Evolutionary conservation across 2,888 invertebrate species (phyloP).

Genomic region (Dicyrtomina minuta): DNA sequence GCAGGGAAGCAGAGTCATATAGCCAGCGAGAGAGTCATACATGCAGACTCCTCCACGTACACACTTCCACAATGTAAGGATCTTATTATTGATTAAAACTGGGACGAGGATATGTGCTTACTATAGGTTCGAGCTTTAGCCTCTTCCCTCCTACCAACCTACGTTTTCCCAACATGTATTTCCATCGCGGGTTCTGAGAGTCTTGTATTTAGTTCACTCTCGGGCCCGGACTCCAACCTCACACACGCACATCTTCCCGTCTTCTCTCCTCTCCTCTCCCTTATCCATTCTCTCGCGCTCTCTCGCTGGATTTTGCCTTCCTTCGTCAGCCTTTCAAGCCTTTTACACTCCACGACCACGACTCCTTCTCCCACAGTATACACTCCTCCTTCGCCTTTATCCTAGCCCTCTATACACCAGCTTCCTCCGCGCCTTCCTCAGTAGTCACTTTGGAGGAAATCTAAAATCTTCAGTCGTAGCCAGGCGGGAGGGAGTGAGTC

Average conservation of each 20-base stretch:
- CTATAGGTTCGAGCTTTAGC: neutral
- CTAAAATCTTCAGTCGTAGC: too few relatives aligned
- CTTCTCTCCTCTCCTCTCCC: neutral
- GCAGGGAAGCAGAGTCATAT: neutral
- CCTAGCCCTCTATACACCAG: too few relatives aligned
- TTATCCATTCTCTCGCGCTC: neutral
- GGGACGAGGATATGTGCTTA: conserved; percentile 34
- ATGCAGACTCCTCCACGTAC: neutral
- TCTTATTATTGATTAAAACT: conserved; percentile 38
- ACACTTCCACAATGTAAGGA: neutral
- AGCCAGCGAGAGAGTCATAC: neutral
- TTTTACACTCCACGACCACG: neutral
- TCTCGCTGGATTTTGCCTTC: neutral
- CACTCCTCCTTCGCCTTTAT: too few relatives aligned
- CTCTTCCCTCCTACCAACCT: neutral
- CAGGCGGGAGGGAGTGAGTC: too few relatives aligned
- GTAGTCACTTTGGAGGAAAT: too few relatives aligned
- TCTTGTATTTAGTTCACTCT: too few relatives aligned
- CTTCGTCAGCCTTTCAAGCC: neutral
- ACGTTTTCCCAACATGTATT: too few relatives aligned
- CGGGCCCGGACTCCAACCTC: too few relatives aligned
- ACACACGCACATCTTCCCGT: too few relatives aligned
- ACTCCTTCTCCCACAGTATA: neutral
- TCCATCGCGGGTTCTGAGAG: too few relatives aligned
- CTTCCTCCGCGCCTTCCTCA: too few relatives aligned